Base-by-base conservation (phyloP, 2,888 invertebrate genomes). In the Tortricodes alternella region DNA sequence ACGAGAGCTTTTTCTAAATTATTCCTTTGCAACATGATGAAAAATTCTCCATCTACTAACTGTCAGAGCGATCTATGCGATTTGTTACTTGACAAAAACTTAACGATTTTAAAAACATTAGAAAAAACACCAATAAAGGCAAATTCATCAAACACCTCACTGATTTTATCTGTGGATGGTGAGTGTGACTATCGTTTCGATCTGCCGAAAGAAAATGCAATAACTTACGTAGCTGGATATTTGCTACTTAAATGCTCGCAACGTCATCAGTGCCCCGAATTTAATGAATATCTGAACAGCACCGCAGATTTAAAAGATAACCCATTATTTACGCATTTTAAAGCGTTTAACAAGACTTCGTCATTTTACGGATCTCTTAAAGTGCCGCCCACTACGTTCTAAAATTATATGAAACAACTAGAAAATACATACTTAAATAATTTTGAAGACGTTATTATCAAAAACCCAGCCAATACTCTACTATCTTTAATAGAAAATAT, bases 281-380 rank as follows among this genome's bases (percentile, higher is more conserved):
- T 46, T 46, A 13, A 3, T 13, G 27, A 6, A 8, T 13, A 21
- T 23, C 13, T 24, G 21, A 15, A 39, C 16, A 13, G 13, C 2
- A 29, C 29, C 16, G 41, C 41, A 7, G 16, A 16, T 21, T 16
- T 24, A 19, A 41, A 24, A n/a, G 35, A 51, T 7, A 34, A 23
- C 9, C 43, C 16, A 23, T n/a, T 43, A 11, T 43, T 24, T 23
- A 13, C 27, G 0, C 21, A 50, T 18, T 43, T 34, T 3, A 51
- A 51, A 23, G 29, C 16, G 4, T 43, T 24, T 11, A 43, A 43
- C 8, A 51, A 43, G 16, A n/a, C 13, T 15, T 51, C 24, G 4
- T 35, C 43, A n/a, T 51, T 51, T 24, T 43, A 51, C 16, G 43
- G 18, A 43, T 9, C 9, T 7, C 16, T 51, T 13, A 51, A 43